Percentiles rank a stretch among this genome's conserved stretches.
Conservation (phyloP, 2,797 vertebrate genomes). For the Urosaurus nigricauda region DNA sequence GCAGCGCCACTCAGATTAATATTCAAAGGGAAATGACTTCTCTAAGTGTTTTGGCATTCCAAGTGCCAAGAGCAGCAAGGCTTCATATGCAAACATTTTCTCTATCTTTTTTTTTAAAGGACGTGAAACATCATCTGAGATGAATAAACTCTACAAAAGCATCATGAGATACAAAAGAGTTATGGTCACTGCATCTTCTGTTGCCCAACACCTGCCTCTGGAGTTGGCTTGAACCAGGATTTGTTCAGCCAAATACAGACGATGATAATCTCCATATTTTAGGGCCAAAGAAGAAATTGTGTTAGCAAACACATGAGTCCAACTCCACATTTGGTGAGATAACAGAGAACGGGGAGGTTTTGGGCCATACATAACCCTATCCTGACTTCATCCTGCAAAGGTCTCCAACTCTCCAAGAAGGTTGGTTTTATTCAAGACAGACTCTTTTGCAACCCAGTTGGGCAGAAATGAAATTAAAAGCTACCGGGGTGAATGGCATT, state of each 20-base stretch:
- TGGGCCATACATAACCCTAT: not conserved
- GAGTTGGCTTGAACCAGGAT: not conserved
- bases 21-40: constrained; percentile 73
- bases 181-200: constrained; percentile 27
- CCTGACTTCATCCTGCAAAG: not conserved
- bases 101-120: constrained; percentile 49
- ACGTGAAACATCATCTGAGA: constrained; percentile 59
- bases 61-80: constrained; percentile 73
- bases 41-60: constrained; percentile 50
- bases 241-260: not conserved
- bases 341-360: not conserved
- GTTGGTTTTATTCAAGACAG: not conserved
- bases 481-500: too few relatives aligned
- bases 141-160: constrained; percentile 32
- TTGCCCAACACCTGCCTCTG: not conserved
- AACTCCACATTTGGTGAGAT: not conserved
- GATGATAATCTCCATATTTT: not conserved
- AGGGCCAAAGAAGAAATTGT: not conserved
- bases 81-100: constrained; percentile 56
- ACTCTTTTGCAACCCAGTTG: too few relatives aligned
- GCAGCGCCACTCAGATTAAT: constrained; percentile 68
- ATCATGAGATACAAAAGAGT: constrained; percentile 9
- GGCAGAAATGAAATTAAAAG: too few relatives aligned
- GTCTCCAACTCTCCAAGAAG: too few relatives aligned
- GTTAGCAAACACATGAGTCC: not conserved